These are phyloP conservation scores for Agelaius tricolor DNA, from an alignment of 2,113 vertebrate genomes.

Conservation along the genomic window DNA sequence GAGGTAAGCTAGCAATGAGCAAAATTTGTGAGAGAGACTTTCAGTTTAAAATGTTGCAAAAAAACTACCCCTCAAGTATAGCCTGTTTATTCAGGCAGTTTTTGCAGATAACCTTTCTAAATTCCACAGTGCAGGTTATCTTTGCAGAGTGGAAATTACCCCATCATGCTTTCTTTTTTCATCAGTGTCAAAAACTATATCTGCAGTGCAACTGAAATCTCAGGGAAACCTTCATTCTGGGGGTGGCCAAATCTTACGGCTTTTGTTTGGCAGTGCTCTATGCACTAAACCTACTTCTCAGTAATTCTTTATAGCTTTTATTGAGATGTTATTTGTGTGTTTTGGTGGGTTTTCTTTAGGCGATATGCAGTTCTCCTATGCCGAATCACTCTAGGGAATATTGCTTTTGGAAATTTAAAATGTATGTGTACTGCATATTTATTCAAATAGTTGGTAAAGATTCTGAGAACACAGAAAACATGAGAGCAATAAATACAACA, in stretches of 20 bases:
- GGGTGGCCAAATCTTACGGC: background rate
- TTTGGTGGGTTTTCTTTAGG: background rate
- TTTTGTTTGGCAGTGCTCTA: background rate
- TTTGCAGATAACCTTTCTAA: background rate
- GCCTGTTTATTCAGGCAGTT: background rate
- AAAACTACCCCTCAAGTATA: background rate
- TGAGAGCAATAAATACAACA: background rate
- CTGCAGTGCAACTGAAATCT: background rate
- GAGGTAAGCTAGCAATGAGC: conserved; percentile 80
- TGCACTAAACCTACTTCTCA: background rate
- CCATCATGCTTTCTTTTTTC: background rate
- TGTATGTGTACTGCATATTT: background rate
- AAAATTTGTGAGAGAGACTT: background rate
- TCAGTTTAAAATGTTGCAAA: background rate
- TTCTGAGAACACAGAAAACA: background rate
- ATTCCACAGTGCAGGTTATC: background rate
- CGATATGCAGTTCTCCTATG: accelerated
- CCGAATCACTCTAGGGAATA: background rate
- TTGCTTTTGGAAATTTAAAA: background rate
- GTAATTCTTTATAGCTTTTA: background rate
- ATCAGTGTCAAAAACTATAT: background rate
- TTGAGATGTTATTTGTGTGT: background rate
- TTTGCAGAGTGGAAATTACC: background rate
- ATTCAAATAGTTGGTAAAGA: background rate
- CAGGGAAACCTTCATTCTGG: background rate